Conservation (phyloP, 2,888 invertebrate species). For the Agonopterix alstromeriana region DNA sequence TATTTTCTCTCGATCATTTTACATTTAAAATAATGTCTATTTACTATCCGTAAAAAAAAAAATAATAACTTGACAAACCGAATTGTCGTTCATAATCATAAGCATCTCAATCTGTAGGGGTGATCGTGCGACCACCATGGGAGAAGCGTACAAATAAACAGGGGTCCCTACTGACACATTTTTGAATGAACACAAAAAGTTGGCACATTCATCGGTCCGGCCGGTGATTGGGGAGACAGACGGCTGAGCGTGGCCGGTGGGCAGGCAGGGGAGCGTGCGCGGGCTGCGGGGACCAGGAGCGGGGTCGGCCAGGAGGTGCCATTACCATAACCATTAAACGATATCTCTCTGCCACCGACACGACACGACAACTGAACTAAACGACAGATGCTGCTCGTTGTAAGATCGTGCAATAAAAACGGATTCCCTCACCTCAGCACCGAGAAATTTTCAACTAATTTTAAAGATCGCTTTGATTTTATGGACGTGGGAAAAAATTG, state of each 20-base stretch:
- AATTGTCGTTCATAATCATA: too few species aligned
- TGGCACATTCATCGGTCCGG: conserved; percentile 19
- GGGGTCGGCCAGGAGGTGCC: conserved; percentile 24
- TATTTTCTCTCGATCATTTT: too few species aligned
- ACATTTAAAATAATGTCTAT: too few species aligned
- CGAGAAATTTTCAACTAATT: not conserved
- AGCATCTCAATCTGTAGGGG: conserved; percentile 16
- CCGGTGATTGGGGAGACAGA: conserved; percentile 23
- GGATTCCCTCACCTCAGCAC: conserved; percentile 17
- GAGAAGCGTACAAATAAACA: conserved; percentile 25
- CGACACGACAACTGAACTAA: conserved; percentile 29
- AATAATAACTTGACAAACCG: too few species aligned
- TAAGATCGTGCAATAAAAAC: conserved; percentile 27
- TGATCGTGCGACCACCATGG: conserved; percentile 26
- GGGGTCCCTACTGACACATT: conserved; percentile 49
- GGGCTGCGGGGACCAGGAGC: conserved; percentile 4
- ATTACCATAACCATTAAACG: conserved; percentile 49
- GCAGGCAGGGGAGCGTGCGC: not conserved
- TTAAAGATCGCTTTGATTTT: too few species aligned
- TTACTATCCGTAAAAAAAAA: too few species aligned
- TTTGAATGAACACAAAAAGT: conserved; percentile 44
- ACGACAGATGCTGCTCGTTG: conserved; percentile 32
- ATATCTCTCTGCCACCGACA: conserved; percentile 35
- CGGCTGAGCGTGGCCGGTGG: conserved; percentile 11
- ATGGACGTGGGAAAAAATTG: too few species aligned